Percentiles rank a stretch among this genome's conserved stretches.
Conservation (phyloP, 2,797 vertebrate genomes). For the Tokudaia tokunoshimensis region DNA sequence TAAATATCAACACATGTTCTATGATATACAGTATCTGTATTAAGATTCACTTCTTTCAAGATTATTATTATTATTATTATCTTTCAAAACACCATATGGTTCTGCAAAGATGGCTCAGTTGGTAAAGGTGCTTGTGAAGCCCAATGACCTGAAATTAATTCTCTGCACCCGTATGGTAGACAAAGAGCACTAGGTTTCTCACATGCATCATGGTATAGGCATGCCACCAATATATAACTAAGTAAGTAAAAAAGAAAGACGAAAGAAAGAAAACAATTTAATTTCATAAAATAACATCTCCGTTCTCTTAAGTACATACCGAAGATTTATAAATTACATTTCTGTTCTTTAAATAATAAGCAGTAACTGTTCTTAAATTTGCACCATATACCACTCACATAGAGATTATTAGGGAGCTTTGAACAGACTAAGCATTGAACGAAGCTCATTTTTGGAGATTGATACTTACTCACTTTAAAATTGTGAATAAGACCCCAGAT, state of each 20-base stretch:
- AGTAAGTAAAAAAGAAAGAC: no score
- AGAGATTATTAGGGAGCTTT: not conserved
- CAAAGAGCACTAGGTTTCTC: no score
- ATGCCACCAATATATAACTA: not conserved
- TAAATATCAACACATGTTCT: not conserved
- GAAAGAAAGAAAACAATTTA: not conserved
- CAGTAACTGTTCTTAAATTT: not conserved
- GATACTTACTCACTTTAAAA: not conserved
- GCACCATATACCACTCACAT: accelerated
- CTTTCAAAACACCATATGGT: not conserved
- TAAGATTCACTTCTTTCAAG: not conserved
- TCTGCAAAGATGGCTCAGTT: not conserved
- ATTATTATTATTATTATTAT: not conserved
- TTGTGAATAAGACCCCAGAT: not conserved
- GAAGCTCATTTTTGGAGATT: not conserved
- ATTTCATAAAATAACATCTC: not conserved
- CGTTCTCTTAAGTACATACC: not conserved
- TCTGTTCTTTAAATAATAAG: not conserved
- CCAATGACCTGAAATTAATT: not conserved
- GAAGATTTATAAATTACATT: not conserved
- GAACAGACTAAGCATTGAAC: not conserved
- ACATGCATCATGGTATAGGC: no score
- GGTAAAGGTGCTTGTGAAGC: not conserved
- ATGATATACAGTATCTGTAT: not conserved
- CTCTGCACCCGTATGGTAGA: not conserved